Conservation (phyloP, 2,888 invertebrate species). For the Caenorhabditis drosophilae region DNA sequence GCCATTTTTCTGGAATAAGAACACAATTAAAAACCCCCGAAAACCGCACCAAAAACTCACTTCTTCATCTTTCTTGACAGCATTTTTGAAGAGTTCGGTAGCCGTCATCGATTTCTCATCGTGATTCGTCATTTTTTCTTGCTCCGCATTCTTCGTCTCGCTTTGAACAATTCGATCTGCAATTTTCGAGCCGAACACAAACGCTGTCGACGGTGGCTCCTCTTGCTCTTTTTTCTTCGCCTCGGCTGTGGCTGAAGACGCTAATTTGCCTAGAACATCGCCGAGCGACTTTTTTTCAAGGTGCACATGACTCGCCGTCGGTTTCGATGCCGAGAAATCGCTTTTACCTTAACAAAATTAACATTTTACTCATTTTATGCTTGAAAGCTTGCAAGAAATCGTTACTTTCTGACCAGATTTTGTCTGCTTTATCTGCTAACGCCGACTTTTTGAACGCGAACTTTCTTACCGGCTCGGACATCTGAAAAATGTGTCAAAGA, state of each 20-base stretch:
- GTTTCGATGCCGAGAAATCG: conserved; percentile 29
- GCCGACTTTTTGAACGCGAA: conserved; percentile 41
- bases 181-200: conserved; percentile 49
- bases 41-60: too few species aligned
- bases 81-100: conserved; percentile 38
- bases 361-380: too few species aligned
- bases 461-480: conserved; percentile 7
- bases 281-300: conserved; percentile 43
- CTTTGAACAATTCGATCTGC: conserved; percentile 34
- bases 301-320: conserved; percentile 19
- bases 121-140: neutral
- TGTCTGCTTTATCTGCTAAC: conserved; percentile 42
- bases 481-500: too few species aligned
- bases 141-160: conserved; percentile 3
- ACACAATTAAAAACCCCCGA: neutral
- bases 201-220: neutral
- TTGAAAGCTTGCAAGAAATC: conserved; percentile 2
- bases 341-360: conserved; percentile 32
- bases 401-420: conserved; percentile 49
- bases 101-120: conserved; percentile 30
- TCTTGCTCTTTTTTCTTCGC: neutral
- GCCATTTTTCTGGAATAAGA: conserved; percentile 22
- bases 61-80: conserved; percentile 29
- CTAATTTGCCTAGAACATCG: conserved; percentile 27
- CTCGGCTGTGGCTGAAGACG: neutral